These are phyloP conservation scores for Phymastichus coffea DNA, from an alignment of 1,140 invertebrate species.

Conservation along the genomic window DNA sequence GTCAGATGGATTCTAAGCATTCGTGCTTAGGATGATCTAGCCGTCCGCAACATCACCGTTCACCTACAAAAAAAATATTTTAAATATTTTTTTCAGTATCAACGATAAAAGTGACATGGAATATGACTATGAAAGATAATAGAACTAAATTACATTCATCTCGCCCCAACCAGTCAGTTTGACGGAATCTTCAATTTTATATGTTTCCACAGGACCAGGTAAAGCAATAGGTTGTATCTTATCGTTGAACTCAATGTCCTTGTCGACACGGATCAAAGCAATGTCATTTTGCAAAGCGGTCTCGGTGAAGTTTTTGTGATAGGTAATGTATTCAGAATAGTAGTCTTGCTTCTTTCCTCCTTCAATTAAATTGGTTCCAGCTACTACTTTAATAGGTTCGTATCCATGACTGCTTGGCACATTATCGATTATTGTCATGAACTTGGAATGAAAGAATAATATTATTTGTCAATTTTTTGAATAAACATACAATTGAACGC, in stretches of 20 bases:
- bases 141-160: constrained; percentile 34
- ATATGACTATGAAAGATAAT: constrained; percentile 7
- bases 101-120: constrained; percentile 23
- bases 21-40: too few relatives aligned
- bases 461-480: neutral
- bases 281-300: constrained; percentile 53
- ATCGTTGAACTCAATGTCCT: constrained; percentile 36
- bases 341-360: constrained; percentile 51
- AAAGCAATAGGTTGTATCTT: constrained; percentile 44
- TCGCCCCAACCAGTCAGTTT: constrained; percentile 57
- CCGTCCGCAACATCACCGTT: too few relatives aligned
- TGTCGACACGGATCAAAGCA: constrained; percentile 51
- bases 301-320: constrained; percentile 46
- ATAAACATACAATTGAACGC: constrained; percentile 31
- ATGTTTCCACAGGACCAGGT: constrained; percentile 21
- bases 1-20: too few relatives aligned
- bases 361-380: constrained; percentile 56
- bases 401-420: too few relatives aligned
- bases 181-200: constrained; percentile 17
- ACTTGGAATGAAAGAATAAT: neutral
- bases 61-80: too few relatives aligned
- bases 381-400: constrained; percentile 43
- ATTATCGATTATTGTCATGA: neutral
- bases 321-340: constrained; percentile 42
- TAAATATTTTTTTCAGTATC: too few relatives aligned